These are phyloP conservation scores for Athalia circularis DNA, from an alignment of 2,888 invertebrate species.

Conservation along the genomic window DNA sequence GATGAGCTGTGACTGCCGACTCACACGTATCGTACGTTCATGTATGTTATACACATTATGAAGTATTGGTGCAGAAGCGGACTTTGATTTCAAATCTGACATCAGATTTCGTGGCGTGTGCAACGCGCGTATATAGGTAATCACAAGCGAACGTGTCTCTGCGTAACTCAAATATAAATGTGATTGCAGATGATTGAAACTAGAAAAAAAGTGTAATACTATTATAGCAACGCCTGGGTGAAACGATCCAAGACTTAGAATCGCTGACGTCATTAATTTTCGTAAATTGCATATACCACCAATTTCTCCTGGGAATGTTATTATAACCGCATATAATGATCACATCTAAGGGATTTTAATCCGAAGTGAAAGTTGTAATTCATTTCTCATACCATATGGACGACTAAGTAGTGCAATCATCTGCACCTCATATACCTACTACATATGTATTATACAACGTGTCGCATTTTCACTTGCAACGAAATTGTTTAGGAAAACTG, in stretches of 20 bases:
- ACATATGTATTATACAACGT: not conserved
- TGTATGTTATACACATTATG: no score
- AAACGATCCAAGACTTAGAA: conserved; percentile 10
- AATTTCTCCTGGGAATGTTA: conserved; percentile 18
- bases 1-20: no score
- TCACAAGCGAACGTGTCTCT: not conserved
- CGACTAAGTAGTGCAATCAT: conserved; percentile 41
- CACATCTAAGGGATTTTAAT: conserved; percentile 27
- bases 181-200: no score
- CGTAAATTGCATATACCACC: conserved; percentile 30
- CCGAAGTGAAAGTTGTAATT: conserved; percentile 39
- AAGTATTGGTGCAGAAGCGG: no score
- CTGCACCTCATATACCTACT: not conserved
- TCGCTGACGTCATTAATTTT: conserved; percentile 36
- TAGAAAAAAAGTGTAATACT: no score
- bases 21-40: no score
- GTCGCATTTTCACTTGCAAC: no score
- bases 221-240: not conserved
- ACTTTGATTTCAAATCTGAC: not conserved
- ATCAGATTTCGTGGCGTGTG: not conserved
- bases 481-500: no score
- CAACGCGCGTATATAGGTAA: not conserved
- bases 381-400: conserved; percentile 26
- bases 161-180: no score
- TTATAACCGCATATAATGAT: conserved; percentile 25